These are phyloP conservation scores for Sturmia bella DNA, from an alignment of 2,888 invertebrate species.

Conservation along the genomic window DNA sequence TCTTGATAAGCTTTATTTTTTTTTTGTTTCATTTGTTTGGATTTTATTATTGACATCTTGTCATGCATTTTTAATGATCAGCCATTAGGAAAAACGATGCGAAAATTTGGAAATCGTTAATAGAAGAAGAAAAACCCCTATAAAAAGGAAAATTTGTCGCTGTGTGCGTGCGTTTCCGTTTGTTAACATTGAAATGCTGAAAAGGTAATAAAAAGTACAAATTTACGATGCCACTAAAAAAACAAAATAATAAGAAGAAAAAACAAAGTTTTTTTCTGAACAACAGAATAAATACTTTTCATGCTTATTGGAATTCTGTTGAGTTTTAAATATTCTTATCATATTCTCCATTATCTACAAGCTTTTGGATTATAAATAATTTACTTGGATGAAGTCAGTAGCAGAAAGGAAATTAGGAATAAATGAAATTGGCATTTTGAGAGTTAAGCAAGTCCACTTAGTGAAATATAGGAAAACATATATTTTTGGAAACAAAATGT, in stretches of 20 bases:
- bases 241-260: conserved; percentile 23
- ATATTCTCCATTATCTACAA: too few species aligned
- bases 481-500: too few species aligned
- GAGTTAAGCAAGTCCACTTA: too few species aligned
- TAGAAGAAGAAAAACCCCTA: neutral
- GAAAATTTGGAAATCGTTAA: conserved; percentile 22
- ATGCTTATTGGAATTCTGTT: neutral
- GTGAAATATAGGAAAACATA: too few species aligned
- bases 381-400: too few species aligned
- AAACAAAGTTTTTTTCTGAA: conserved; percentile 25
- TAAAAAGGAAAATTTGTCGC: conserved; percentile 1
- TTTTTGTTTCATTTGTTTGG: conserved; percentile 65
- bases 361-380: too few species aligned
- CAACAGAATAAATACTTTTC: conserved; percentile 10
- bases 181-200: conserved; percentile 22
- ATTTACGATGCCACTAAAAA: conserved; percentile 58
- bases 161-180: neutral
- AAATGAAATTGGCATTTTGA: too few species aligned
- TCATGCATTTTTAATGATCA: conserved; percentile 62
- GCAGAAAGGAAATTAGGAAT: too few species aligned
- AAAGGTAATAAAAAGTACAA: conserved; percentile 56
- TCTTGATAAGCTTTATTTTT: conserved; percentile 44
- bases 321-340: too few species aligned
- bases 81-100: conserved; percentile 35
- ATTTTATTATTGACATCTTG: conserved; percentile 67